A percentile compares a stretch with the other conserved stretches of the same genome.
Evolutionary conservation across 35 echinoderm and acorn worm genomes (phyloP).

Genomic region (Eucidaris tribuloides): DNA sequence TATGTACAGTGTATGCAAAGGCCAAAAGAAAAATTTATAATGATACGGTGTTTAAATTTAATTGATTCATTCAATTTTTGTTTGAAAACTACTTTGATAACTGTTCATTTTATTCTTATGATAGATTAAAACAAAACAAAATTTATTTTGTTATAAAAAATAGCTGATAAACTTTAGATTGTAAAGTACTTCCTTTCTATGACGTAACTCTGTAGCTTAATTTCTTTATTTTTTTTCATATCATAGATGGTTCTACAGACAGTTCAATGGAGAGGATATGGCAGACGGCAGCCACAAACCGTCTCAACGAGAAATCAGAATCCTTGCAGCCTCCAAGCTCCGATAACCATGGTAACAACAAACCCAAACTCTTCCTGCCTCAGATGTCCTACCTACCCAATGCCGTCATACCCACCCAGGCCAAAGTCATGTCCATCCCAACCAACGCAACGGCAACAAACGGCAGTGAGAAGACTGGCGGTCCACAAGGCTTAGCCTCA

Average conservation of each 20-base stretch:
- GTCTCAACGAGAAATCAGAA: conserved; percentile 10
- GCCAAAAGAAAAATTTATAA: too few relatives aligned
- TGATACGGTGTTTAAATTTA: too few relatives aligned
- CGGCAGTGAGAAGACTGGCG: background rate
- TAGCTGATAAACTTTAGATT: too few relatives aligned
- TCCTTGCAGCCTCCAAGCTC: background rate
- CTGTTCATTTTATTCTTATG: too few relatives aligned
- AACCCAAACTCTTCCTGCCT: conserved; percentile 9
- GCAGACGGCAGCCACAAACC: conserved; percentile 1
- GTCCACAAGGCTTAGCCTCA: background rate
- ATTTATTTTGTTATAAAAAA: too few relatives aligned
- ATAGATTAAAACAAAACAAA: too few relatives aligned
- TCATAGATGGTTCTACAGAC: conserved; percentile 10
- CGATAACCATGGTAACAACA: background rate
- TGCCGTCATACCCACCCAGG: conserved; percentile 37
- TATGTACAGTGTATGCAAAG: too few relatives aligned
- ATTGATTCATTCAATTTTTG: too few relatives aligned
- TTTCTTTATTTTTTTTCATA: too few relatives aligned
- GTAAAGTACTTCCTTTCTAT: too few relatives aligned
- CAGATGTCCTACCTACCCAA: conserved; percentile 38
- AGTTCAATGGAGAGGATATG: conserved; percentile 29
- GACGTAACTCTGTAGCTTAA: too few relatives aligned
- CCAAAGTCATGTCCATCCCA: conserved; percentile 7
- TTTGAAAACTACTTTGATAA: too few relatives aligned
- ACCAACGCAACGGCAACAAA: background rate